Evolutionary conservation across 2,113 vertebrate species (phyloP), one percentile per base, ranked within the genome.

Genomic region (Leucopternis melanops): DNA sequence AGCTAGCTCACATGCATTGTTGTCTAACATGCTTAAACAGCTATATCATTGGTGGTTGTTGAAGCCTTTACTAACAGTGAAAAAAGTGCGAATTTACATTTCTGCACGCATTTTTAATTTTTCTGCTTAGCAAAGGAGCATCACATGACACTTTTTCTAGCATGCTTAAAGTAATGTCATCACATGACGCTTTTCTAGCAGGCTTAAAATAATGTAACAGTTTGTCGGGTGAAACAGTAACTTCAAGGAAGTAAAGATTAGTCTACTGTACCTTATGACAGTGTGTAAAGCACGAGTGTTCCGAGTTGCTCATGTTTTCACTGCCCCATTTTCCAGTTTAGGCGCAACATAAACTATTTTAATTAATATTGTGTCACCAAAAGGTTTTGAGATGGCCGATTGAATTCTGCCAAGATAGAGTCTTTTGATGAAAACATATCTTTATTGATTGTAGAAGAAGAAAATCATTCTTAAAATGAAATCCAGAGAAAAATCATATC

Each of bases 381-480:
- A 97, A 98, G 98, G 95, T 97, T 98, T 97, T 98, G 97, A 98
- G 97, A 97, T 18, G 95, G 98, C 97, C 98, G 98, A 98, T 97
- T 98, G 98, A 98, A 98, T 98, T 98, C 97, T 97, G 96, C 98
- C 97, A 98, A 98, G 97, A 98, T 98, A 98, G 97, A 98, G 96
- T 98, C 97, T 98, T 98, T 98, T 98, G 97, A 98, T 98, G 98
- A 98, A 98, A 98, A 98, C 98, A 97, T 98, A 98, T 97, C 97
- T 98, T 98, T 98, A 98, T 98, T 98, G 98, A 98, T 98, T 98
- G 98, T 97, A 96, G 97, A 96, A 88, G 93, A 97, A 98, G 97
- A 98, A 98, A 98, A 98, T 98, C 96, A 98, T 98, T 98, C 97
- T 98, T 98, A 98, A 98, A 98, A 98, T 98, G 98, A 98, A 98